These are phyloP conservation scores for Erebia palarica DNA, from an alignment of 2,888 invertebrate species.

Conservation along the genomic window DNA sequence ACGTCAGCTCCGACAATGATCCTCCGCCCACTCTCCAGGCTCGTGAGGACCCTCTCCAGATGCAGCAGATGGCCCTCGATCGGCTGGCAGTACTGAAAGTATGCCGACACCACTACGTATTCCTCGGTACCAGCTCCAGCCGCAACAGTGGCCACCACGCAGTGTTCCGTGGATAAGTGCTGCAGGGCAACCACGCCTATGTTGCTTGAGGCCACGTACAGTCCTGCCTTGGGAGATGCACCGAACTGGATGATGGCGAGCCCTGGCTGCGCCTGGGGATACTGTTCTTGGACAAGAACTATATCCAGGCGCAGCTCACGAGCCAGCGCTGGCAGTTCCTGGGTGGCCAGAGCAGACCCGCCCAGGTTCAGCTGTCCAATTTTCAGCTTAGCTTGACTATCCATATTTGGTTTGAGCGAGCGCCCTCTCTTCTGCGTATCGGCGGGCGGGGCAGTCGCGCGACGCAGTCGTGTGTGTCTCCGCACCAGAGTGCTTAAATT, in stretches of 20 bases:
- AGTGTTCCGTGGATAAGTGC: not conserved
- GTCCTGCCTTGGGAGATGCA: not conserved
- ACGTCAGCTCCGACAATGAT: not conserved
- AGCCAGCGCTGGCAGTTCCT: conserved; percentile 3
- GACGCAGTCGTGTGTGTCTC: too few relatives aligned
- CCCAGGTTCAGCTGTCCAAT: conserved; percentile 13
- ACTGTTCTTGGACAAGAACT: conserved; percentile 20
- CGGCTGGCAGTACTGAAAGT: not conserved
- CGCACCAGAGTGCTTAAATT: too few relatives aligned
- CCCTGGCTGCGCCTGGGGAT: not conserved
- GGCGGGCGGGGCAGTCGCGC: too few relatives aligned
- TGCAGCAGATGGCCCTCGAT: not conserved
- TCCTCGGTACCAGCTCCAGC: not conserved
- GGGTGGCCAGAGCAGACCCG: not conserved
- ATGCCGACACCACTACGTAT: not conserved
- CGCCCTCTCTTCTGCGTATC: too few relatives aligned
- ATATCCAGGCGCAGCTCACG: conserved; percentile 7
- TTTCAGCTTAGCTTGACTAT: not conserved
- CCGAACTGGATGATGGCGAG: not conserved
- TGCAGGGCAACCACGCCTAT: not conserved
- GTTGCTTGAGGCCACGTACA: not conserved
- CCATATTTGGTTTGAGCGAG: conserved; percentile 1
- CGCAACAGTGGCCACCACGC: not conserved
- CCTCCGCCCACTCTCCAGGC: not conserved
- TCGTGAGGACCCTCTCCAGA: too few relatives aligned